Percentiles rank a stretch among this genome's conserved stretches.
Evolutionary conservation across 1,140 invertebrate species (phyloP).

Genomic region (Pygmarrhopalites habei): DNA sequence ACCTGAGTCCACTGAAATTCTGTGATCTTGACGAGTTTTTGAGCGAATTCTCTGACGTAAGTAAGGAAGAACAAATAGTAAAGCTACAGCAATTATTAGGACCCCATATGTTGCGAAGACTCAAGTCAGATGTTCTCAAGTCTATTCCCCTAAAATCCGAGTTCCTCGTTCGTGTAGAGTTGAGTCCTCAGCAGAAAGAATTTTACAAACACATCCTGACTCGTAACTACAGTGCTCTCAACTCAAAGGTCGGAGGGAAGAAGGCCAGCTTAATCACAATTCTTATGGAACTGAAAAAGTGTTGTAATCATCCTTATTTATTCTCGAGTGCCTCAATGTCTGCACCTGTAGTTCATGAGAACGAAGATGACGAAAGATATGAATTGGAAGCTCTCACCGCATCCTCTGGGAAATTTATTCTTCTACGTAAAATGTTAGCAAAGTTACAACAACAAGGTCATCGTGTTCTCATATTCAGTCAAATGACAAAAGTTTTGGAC

Average conservation of each 20-base stretch:
- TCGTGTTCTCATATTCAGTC: constrained; percentile 96
- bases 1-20: constrained; percentile 88
- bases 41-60: constrained; percentile 97
- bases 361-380: constrained; percentile 54
- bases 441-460: constrained; percentile 87
- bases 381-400: constrained; percentile 87
- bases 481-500: constrained; percentile 99
- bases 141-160: constrained; percentile 99
- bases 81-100: constrained; percentile 96
- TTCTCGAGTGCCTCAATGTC: constrained; percentile 92
- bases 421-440: constrained; percentile 89
- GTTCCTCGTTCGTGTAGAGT: constrained; percentile 96
- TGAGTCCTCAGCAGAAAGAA: constrained; percentile 99
- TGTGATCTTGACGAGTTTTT: constrained; percentile 91
- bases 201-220: constrained; percentile 99
- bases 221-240: constrained; percentile 94
- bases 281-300: constrained; percentile 99
- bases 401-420: constrained; percentile 91
- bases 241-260: constrained; percentile 44
- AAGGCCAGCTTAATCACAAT: constrained; percentile 90
- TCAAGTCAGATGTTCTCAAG: constrained; percentile 93
- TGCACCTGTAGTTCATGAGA: constrained; percentile 56
- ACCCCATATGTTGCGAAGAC: constrained; percentile 93
- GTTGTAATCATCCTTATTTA: constrained; percentile 98
- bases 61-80: constrained; percentile 98